Evolutionary conservation across 2,888 invertebrate species (phyloP).

Genomic region (Ochropleura leucogaster): DNA sequence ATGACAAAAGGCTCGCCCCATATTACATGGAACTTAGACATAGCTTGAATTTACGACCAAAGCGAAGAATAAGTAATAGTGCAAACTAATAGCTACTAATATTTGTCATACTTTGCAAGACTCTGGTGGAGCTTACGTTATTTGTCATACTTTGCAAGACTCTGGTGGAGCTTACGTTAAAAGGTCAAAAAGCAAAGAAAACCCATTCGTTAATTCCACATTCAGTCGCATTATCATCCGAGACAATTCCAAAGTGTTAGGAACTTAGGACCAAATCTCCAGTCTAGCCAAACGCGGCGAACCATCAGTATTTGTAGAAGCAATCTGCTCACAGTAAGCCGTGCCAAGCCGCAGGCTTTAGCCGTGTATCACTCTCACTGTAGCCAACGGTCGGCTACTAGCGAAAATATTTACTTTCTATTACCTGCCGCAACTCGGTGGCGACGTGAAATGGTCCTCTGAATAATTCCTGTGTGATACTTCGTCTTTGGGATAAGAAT

Average conservation of each 20-base stretch:
- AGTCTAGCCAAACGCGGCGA: conserved; percentile 26
- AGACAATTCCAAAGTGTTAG: conserved; percentile 28
- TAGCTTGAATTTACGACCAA: background rate
- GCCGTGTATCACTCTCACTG: conserved; percentile 58
- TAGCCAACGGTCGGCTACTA: conserved; percentile 58
- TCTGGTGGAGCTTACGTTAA: too few relatives aligned
- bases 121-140: too few relatives aligned
- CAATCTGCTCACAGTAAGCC: conserved; percentile 54
- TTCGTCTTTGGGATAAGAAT: conserved; percentile 32
- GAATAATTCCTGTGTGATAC: conserved; percentile 55
- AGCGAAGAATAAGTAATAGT: too few relatives aligned
- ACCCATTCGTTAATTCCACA: conserved; percentile 11
- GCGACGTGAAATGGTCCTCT: conserved; percentile 54
- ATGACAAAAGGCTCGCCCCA: background rate
- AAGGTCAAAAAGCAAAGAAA: conserved; percentile 1
- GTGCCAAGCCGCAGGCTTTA: conserved; percentile 56
- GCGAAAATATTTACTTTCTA: conserved; percentile 80
- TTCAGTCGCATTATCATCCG: conserved; percentile 2
- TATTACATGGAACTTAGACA: background rate
- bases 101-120: background rate
- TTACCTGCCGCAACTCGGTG: conserved; percentile 69
- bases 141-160: background rate
- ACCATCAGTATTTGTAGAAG: conserved; percentile 56
- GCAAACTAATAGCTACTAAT: background rate
- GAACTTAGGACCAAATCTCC: conserved; percentile 40